These are phyloP conservation scores for Lepidothrix coronata DNA, from an alignment of 2,113 vertebrate species.

Conservation along the genomic window DNA sequence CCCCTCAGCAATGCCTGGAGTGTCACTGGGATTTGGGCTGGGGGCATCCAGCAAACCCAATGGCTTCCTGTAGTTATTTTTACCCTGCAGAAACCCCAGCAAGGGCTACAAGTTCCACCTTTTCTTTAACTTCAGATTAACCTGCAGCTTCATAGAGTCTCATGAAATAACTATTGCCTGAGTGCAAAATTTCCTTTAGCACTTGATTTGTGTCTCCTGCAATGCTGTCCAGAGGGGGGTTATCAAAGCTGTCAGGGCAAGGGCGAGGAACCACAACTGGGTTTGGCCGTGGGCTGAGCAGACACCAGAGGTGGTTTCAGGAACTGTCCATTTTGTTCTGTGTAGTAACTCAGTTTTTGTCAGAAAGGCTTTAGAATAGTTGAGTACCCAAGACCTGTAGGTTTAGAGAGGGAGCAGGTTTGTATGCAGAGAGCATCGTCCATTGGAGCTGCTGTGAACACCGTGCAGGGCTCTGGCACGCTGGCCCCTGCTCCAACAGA, in stretches of 20 bases:
- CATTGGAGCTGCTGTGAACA: rapidly evolving
- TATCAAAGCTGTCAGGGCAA: neutral
- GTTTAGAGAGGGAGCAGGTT: neutral
- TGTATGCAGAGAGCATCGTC: neutral
- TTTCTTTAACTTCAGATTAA: neutral
- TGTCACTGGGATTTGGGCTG: neutral
- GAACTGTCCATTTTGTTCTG: neutral
- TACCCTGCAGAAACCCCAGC: neutral
- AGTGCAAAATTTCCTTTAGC: neutral
- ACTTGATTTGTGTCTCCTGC: neutral
- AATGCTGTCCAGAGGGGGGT: neutral
- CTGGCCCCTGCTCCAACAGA: rapidly evolving
- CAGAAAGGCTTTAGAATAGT: neutral
- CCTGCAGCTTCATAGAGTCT: neutral
- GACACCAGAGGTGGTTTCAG: neutral
- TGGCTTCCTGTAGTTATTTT: neutral
- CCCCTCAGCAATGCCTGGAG: neutral
- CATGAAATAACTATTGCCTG: neutral
- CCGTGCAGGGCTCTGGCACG: neutral
- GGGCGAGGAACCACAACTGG: rapidly evolving
- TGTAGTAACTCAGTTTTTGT: neutral
- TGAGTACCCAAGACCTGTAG: neutral
- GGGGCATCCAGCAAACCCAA: rapidly evolving
- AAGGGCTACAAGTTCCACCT: neutral
- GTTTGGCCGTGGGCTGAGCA: neutral